phyloP scores from a whole-genome alignment of 2,113 vertebrate genomes.

The Nymphicus hollandicus region DNA sequence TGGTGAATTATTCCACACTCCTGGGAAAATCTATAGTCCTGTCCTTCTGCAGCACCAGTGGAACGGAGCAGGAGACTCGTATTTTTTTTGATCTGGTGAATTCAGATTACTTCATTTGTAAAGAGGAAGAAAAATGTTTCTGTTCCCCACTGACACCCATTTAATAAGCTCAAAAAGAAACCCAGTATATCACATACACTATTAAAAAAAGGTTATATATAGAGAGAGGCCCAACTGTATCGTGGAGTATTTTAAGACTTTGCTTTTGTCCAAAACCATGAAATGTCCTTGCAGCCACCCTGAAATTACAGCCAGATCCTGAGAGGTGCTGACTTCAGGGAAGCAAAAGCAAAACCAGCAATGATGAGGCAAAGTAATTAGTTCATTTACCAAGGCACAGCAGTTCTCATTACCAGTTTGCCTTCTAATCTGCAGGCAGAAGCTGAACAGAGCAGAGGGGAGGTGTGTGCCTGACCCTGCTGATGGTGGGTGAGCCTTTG shows the following conservation, averaged over 20 bases:
- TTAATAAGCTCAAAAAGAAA: conserved; percentile 13
- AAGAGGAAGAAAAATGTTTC: neutral
- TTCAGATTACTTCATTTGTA: conserved; percentile 70
- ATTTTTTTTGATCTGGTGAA: conserved; percentile 56
- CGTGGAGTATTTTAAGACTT: neutral
- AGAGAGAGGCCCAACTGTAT: neutral
- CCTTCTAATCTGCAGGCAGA: neutral
- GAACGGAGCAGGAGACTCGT: conserved; percentile 34
- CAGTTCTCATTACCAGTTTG: neutral
- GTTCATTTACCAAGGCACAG: neutral
- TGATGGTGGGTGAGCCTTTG: neutral
- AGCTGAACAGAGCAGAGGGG: neutral
- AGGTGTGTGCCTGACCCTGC: neutral
- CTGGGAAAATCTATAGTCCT: conserved; percentile 77
- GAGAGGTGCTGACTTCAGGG: neutral
- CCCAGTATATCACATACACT: neutral
- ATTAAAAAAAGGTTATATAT: neutral
- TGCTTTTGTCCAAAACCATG: neutral
- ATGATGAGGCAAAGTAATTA: neutral
- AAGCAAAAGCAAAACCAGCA: neutral
- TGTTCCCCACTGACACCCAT: neutral
- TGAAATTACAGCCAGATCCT: neutral
- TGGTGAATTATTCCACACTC: conserved; percentile 80
- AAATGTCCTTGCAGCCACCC: neutral
- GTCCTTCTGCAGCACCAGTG: conserved; percentile 65